Evolutionary conservation across 2,113 vertebrate species (phyloP), one percentile per base, ranked within the genome.

Genomic region (Phaetusa simplex): DNA sequence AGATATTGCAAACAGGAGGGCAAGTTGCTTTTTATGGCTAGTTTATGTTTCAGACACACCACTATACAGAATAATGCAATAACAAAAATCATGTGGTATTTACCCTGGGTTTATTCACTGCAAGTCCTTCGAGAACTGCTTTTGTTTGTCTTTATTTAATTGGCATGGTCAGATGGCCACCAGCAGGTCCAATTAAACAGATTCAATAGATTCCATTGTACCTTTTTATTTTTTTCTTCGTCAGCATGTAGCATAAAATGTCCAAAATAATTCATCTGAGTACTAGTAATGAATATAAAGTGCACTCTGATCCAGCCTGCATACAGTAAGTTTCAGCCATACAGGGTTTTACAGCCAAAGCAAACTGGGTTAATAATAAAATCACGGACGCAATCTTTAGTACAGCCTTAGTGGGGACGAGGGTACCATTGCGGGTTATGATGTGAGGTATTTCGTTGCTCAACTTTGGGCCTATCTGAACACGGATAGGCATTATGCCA

Each of bases 101-200:
- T 95, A 80, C 67, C 78, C 85, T 64, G 84, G 38, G 22, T 89
- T 91, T 95, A 88, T 96, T 95, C 81, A 62, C 66, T 90, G 50
- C 62, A 73, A 93, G 45, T 90, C 95, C 87, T 94, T 38, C 70
- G 91, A 73, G 96, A 95, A 30, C 29, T 94, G 86, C 82, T 91
- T 94, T 87, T 97, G 91, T 95, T 91, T 97, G 81, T 80, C 93
- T 97, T 94, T 91, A 94, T 95, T 94, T 97, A 95, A 97, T 95
- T 94, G 94, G 70, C 74, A 56, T 86, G 82, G 91, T 82, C 8
- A 0, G 84, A 89, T 85, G 82, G 85, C 87, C 87, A 97, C 74
- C 91, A 97, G 89, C 81, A 91, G 70, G 62, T 87, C 84, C 91
- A 93, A 94, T 97, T 97, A 96, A 95, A 55, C 66, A 80, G 94